phyloP scores from a whole-genome alignment of 2,797 vertebrate genomes.

The Lophius americanus region DNA sequence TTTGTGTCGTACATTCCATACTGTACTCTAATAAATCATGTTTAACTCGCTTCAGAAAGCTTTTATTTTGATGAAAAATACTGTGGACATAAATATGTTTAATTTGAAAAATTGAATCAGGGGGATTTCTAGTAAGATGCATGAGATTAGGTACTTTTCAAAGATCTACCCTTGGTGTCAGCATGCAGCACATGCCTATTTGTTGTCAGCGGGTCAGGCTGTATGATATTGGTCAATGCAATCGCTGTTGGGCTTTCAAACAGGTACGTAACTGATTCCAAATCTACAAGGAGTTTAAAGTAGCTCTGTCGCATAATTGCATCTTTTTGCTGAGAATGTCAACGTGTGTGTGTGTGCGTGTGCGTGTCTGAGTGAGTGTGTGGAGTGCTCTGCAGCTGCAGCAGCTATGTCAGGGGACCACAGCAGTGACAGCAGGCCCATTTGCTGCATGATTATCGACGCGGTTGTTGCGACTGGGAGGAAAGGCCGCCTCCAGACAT shows the following conservation, averaged over 20 bases:
- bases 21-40: too few species aligned
- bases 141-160: too few species aligned
- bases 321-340: neutral
- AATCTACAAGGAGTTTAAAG: neutral
- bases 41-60: too few species aligned
- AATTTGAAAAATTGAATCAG: too few species aligned
- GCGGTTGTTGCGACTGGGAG: conserved; percentile 61
- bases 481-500: conserved; percentile 41
- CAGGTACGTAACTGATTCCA: neutral
- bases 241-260: conserved; percentile 1
- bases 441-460: conserved; percentile 78
- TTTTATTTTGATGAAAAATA: too few species aligned
- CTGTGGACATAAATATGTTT: too few species aligned
- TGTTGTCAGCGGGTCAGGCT: too few species aligned
- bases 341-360: neutral
- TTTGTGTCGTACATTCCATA: too few species aligned
- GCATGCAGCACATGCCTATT: too few species aligned
- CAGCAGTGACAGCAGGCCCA: conserved; percentile 71
- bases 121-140: too few species aligned
- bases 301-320: neutral
- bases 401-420: conserved; percentile 61
- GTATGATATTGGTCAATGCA: too few species aligned
- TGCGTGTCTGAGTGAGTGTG: conserved; percentile 7
- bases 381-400: conserved; percentile 36
- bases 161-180: too few species aligned